Base-by-base conservation (phyloP, 23 tunicate genomes). In the Oikopleura vanhoeffeni region DNA sequence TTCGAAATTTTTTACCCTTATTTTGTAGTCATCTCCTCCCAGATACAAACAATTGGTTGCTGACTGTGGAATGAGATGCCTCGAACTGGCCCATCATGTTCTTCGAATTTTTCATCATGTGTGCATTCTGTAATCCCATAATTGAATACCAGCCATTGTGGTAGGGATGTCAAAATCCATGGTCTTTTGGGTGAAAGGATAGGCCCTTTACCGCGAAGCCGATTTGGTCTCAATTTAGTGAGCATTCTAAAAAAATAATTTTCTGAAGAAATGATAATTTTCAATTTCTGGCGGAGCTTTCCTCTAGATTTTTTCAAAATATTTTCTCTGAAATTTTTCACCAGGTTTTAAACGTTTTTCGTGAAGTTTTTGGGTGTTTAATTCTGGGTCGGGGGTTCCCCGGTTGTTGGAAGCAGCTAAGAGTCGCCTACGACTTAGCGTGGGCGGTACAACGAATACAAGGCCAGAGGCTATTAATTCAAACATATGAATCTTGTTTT, bases 21-120 rank as follows among this genome's bases (percentile, higher is more conserved):
- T 93, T 57, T 93, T 93, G 67, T 93, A 93, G 71, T 93, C 98
- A 86, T 93, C 98, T 41, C 98, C 98, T 40, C 98, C 98, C n/a
- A n/a, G n/a, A n/a, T n/a, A n/a, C n/a, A n/a, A n/a, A n/a, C n/a
- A 85, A 93, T 67, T 3, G 98, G 98, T 84, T 93, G 98, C 83
- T 93, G 91, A 84, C 86, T 90, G 86, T 93, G 98, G 41, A 93
- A 93, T 76, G 90, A 89, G 1, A 93, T 88, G 40, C 98, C 98
- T 85, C 98, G 84, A 0, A 93, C 98, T 58, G 98, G 98, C 2
- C 98, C 98, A 89, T 93, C 98, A 87, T 93, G 98, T 42, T 93
- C 98, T 49, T 93, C 98, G 86, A 90, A 93, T 57, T 93, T 89
- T 83, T 93, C 98, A 41, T 87, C 90, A 38, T 0, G 98, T 93